Percentiles rank a stretch among this genome's conserved stretches.
Evolutionary conservation across 2,797 vertebrate species (phyloP).

Genomic region (Brachymystax lenok): DNA sequence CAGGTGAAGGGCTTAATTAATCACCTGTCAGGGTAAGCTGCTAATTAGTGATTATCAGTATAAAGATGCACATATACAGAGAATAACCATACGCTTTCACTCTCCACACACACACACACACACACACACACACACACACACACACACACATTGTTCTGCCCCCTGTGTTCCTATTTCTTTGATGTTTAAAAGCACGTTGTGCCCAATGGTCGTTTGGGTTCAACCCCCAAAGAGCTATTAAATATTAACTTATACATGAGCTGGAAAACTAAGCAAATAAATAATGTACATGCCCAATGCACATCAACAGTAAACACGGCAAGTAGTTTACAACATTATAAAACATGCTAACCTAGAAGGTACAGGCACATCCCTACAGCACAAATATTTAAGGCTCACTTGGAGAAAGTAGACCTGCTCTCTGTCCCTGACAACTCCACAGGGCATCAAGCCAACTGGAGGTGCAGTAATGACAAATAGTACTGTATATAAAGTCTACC

Average conservation of each 20-base stretch:
- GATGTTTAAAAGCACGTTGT: no score
- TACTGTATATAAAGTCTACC: no score
- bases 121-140: not conserved
- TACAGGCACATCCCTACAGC: not conserved
- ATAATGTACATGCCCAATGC: no score
- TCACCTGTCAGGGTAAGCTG: not conserved
- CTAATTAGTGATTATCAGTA: not conserved
- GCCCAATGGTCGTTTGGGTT: no score
- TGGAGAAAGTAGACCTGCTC: not conserved
- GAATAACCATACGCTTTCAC: not conserved
- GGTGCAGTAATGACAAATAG: not conserved
- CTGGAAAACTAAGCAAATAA: no score
- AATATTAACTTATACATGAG: no score
- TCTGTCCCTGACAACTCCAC: not conserved
- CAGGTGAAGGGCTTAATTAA: not conserved
- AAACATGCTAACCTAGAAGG: not conserved
- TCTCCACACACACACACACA: not conserved
- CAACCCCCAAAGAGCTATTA: no score
- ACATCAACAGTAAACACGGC: no score
- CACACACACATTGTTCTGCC: no score
- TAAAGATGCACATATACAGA: not conserved
- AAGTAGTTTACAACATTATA: no score
- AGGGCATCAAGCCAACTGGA: not conserved
- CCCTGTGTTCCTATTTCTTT: no score
- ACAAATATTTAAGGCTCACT: conserved; percentile 5